Conservation (phyloP, 2,113 vertebrate species). For the Phylloscopus whistleri region DNA sequence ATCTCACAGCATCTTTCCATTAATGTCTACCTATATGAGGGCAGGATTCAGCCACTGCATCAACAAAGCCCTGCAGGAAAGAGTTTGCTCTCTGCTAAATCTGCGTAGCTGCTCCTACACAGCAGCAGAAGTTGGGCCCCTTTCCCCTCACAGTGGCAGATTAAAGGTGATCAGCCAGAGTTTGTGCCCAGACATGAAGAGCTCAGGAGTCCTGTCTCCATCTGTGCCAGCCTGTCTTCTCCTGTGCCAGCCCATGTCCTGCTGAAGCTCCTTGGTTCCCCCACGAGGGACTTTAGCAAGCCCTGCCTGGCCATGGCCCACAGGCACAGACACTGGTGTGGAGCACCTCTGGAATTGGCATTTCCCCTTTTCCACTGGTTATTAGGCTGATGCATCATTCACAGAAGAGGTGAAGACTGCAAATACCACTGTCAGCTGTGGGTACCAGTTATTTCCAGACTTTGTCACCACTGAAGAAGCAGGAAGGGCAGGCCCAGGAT, state of each 20-base stretch:
- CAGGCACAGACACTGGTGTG: accelerated
- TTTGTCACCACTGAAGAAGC: neutral
- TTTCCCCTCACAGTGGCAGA: neutral
- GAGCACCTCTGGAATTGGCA: neutral
- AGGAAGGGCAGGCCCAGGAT: neutral
- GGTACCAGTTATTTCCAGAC: neutral
- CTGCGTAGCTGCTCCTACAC: neutral
- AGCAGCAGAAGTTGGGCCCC: neutral
- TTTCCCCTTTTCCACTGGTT: neutral
- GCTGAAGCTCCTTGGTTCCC: neutral
- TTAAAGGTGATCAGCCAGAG: neutral
- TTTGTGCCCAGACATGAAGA: neutral
- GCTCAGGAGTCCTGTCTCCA: accelerated
- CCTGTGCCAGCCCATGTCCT: neutral
- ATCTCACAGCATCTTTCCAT: neutral
- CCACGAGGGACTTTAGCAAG: accelerated
- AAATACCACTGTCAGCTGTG: neutral
- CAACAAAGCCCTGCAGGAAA: neutral
- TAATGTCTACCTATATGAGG: neutral
- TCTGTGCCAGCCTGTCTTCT: neutral
- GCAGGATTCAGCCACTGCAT: neutral
- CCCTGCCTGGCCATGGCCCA: neutral
- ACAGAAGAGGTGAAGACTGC: neutral
- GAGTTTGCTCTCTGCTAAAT: neutral
- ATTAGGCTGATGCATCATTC: neutral